Evolutionary conservation across 1,140 invertebrate genomes (phyloP).

Genomic region (Chymomyza costata): DNA sequence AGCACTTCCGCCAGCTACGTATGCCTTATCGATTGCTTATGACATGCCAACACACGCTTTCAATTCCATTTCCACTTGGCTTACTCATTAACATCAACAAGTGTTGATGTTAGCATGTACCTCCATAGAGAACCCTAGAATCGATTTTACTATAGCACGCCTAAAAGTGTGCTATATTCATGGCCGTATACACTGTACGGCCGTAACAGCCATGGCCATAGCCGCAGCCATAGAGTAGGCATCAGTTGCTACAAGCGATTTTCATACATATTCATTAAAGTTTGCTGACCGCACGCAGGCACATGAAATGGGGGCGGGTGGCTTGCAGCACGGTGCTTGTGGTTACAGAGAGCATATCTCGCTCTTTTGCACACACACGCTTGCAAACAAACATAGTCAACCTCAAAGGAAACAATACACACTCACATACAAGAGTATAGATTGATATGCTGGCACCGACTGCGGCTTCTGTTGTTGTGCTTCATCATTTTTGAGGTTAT

Average conservation of each 20-base stretch:
- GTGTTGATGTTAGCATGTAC: no score
- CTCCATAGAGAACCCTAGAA: no score
- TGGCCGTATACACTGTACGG: conserved; percentile 15
- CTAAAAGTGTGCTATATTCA: conserved; percentile 50
- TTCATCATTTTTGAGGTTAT: conserved; percentile 70
- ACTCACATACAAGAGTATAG: neutral
- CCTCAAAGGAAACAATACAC: no score
- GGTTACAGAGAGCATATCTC: neutral
- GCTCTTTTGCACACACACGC: conserved; percentile 18
- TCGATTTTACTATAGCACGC: conserved; percentile 32
- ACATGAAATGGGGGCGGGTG: conserved; percentile 14
- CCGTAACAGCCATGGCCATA: conserved; percentile 4
- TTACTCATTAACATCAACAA: no score
- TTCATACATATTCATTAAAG: conserved; percentile 74
- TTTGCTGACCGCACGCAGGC: conserved; percentile 66
- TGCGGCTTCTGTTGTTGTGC: conserved; percentile 36
- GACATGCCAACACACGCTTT: no score
- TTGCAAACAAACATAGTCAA: conserved; percentile 12
- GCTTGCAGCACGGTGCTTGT: no score
- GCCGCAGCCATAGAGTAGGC: neutral
- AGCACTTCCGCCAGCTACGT: no score
- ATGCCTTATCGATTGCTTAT: no score
- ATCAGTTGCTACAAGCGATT: conserved; percentile 56
- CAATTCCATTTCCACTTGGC: no score
- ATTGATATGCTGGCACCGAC: conserved; percentile 4